phyloP scores from a whole-genome alignment of 2,888 invertebrate genomes.

The Microdon myrmicae region DNA sequence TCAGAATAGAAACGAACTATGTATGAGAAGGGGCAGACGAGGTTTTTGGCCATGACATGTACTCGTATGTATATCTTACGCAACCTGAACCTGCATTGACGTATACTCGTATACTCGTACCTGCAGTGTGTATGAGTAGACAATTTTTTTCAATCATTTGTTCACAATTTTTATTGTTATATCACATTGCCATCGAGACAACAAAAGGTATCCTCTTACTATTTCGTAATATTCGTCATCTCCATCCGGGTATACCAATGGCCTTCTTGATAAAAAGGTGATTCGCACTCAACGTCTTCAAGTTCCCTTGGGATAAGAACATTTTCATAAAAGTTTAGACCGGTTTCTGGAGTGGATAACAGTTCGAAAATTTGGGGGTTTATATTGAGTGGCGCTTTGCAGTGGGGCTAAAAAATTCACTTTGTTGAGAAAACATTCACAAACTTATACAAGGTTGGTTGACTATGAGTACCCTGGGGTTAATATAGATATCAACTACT shows the following conservation, averaged over 20 bases:
- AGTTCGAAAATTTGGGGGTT: no score
- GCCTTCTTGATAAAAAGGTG: constrained; percentile 27
- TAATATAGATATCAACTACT: no score
- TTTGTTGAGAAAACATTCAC: no score
- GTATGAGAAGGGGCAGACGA: background rate
- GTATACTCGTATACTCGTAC: background rate
- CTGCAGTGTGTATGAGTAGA: background rate
- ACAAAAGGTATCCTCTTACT: constrained; percentile 34
- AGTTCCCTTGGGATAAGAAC: constrained; percentile 5
- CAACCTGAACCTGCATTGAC: constrained; percentile 30
- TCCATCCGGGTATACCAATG: no score
- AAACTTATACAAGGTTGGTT: no score
- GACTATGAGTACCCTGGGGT: no score
- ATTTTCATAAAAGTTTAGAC: no score
- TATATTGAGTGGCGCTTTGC: no score
- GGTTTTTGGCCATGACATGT: constrained; percentile 27
- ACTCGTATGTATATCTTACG: constrained; percentile 21
- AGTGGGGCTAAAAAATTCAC: no score
- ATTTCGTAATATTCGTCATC: constrained; percentile 31
- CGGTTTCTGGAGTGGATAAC: no score
- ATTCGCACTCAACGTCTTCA: constrained; percentile 23
- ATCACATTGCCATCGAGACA: constrained; percentile 37
- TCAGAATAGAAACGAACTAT: no score
- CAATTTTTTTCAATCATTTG: constrained; percentile 25
- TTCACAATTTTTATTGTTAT: constrained; percentile 32